A percentile compares a stretch with the other conserved stretches of the same genome.
Conservation (phyloP, 23 tunicate genomes). For the Diplosoma virens region DNA sequence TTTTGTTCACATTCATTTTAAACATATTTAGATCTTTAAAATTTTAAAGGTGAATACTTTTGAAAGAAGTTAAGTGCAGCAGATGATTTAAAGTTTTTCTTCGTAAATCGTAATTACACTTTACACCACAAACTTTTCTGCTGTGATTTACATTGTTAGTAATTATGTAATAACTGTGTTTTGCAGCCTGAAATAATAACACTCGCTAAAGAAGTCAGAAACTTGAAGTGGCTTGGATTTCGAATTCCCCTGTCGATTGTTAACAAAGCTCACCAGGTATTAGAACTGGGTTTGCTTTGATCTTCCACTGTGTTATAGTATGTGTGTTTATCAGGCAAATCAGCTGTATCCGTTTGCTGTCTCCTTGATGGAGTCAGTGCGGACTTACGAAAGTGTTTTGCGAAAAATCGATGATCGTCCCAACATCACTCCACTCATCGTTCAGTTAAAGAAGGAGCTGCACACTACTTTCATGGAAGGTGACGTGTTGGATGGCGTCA, state of each 20-base stretch:
- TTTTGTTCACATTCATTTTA: no score
- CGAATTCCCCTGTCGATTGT: slow-evolving; percentile 92
- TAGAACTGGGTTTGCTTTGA: neutral
- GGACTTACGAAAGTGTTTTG: slow-evolving; percentile 87
- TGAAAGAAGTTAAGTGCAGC: no score
- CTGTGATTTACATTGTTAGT: neutral
- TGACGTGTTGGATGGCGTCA: no score
- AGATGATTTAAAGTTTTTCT: no score
- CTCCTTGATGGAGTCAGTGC: slow-evolving; percentile 88
- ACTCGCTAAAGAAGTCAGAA: slow-evolving; percentile 93
- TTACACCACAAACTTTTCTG: no score
- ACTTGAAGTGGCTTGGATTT: slow-evolving; percentile 96
- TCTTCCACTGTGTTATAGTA: neutral
- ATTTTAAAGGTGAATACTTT: no score
- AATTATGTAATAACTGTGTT: neutral
- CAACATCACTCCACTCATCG: slow-evolving; percentile 54
- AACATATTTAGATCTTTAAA: no score
- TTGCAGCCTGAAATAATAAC: slow-evolving; percentile 88
- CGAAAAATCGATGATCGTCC: slow-evolving; percentile 81
- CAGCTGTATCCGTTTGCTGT: slow-evolving; percentile 98
- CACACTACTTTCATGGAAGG: slow-evolving; percentile 83
- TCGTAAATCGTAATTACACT: no score
- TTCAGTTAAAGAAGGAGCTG: slow-evolving; percentile 67
- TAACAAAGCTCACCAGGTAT: slow-evolving; percentile 98
- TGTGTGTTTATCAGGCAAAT: slow-evolving; percentile 66